Evolutionary conservation across 1,140 invertebrate species (phyloP), one percentile per base, ranked within the genome.

Genomic region (Drepana arcuata): DNA sequence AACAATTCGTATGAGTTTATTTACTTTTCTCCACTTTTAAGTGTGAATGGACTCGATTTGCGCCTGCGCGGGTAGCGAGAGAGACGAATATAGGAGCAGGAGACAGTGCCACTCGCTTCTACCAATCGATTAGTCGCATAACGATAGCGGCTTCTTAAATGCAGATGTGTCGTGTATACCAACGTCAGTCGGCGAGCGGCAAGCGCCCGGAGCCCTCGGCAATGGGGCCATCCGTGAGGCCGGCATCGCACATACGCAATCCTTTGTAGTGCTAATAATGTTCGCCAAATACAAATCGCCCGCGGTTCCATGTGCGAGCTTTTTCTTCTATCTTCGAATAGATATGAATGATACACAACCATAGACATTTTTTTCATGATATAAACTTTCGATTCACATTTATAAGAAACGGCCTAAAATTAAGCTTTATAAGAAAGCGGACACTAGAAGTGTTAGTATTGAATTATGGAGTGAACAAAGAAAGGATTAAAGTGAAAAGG

Each of bases 111-210:
- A 65, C 65, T 74, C 71, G 67, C 69, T 82, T 65, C 65, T 62
- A 79, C 78, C 74, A 79, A 82, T 82, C 78, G 78, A 82, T 82
- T 82, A 82, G 78, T 82, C 78, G 74, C 74, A 82, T 79, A 79
- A 78, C 78, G 72, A 79, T 75, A 79, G 70, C 78, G 71, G 60
- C 73, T 79, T 82, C 71, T 82, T 79, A 82, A 82, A 82, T 82
- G 78, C 78, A 77, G 78, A 79, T 82, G 74, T 79, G 73, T 82
- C 67, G 69, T 74, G 64, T 67, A 61, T 52, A 63, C 53, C 59
- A 66, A 70, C 78, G 78, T 75, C 71, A 82, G 78, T 82, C 69
- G 69, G 69, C 57, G 43, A 64, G 44, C 67, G 65, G 64, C 58
- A 48, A 55, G 54, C 69, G 60, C 43, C 54, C 46, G 46, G 60